These are phyloP conservation scores for Melieria crassipennis DNA, from an alignment of 2,888 invertebrate genomes.

Conservation along the genomic window DNA sequence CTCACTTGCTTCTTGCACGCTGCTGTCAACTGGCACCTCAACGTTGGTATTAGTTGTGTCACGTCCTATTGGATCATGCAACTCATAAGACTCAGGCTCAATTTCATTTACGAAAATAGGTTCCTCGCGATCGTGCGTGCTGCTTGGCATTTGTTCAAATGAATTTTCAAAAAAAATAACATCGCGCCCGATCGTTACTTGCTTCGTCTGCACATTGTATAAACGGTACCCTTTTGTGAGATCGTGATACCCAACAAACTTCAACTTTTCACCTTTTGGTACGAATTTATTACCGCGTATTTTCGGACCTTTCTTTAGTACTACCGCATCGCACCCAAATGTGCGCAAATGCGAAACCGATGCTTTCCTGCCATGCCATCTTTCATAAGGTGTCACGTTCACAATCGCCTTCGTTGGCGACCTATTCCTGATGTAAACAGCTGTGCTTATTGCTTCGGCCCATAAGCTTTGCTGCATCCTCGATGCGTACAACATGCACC, in stretches of 20 bases:
- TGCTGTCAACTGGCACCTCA: slow-evolving; percentile 31
- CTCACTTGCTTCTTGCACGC: background rate
- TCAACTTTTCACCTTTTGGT: slow-evolving; percentile 31
- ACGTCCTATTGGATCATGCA: too few relatives aligned
- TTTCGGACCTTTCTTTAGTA: slow-evolving; percentile 25
- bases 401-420: slow-evolving; percentile 25
- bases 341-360: slow-evolving; percentile 20
- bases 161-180: too few relatives aligned
- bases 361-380: slow-evolving; percentile 20
- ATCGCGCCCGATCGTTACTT: too few relatives aligned
- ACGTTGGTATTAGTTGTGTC: background rate
- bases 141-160: too few relatives aligned
- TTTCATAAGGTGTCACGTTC: slow-evolving; percentile 28
- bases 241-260: slow-evolving; percentile 36
- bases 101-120: too few relatives aligned
- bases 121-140: too few relatives aligned
- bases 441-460: slow-evolving; percentile 32
- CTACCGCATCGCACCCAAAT: slow-evolving; percentile 32
- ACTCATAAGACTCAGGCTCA: too few relatives aligned
- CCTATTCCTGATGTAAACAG: slow-evolving; percentile 28
- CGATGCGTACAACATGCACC: slow-evolving; percentile 27
- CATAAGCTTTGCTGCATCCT: slow-evolving; percentile 25
- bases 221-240: slow-evolving; percentile 39
- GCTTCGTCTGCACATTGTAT: slow-evolving; percentile 31
- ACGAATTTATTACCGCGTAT: slow-evolving; percentile 21